A percentile compares a stretch with the other conserved stretches of the same genome.
phyloP scores from a whole-genome alignment of 2,113 vertebrate species.

The Parus major region DNA sequence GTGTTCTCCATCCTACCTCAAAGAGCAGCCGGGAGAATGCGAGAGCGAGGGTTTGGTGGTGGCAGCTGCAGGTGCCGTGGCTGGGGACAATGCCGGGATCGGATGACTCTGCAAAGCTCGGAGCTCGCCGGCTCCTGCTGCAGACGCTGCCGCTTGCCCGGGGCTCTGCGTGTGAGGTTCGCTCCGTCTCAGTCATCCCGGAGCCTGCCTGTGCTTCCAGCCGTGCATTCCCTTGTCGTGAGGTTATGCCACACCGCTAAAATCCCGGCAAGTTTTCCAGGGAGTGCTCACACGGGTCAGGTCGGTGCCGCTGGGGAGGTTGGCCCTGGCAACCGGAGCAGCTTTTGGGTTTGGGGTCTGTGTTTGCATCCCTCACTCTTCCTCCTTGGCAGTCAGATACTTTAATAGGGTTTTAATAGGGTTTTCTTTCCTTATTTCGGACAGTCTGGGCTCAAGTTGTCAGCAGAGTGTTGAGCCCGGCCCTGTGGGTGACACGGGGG shows the following conservation, averaged over 20 bases:
- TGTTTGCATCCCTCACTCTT: neutral
- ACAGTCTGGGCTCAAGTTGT: rapidly evolving
- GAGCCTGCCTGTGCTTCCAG: neutral
- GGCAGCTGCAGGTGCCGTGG: neutral
- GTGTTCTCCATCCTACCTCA: neutral
- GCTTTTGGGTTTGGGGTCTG: neutral
- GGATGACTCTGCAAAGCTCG: slow-evolving; percentile 46
- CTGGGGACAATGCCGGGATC: neutral
- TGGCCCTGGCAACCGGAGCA: rapidly evolving
- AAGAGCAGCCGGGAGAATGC: rapidly evolving
- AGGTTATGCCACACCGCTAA: neutral
- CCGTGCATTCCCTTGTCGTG: neutral
- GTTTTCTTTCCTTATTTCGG: neutral
- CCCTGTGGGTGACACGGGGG: neutral
- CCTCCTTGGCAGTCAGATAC: rapidly evolving
- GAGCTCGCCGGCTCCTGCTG: neutral
- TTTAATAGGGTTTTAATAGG: neutral
- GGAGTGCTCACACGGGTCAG: rapidly evolving
- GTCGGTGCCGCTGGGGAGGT: rapidly evolving
- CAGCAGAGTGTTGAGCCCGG: rapidly evolving
- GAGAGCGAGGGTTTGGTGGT: rapidly evolving
- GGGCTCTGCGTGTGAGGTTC: neutral
- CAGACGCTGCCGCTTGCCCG: neutral
- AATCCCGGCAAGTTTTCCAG: neutral
- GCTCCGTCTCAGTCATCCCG: neutral